Conservation (phyloP, 2,113 vertebrate species). For the Dermatemys mawii region DNA sequence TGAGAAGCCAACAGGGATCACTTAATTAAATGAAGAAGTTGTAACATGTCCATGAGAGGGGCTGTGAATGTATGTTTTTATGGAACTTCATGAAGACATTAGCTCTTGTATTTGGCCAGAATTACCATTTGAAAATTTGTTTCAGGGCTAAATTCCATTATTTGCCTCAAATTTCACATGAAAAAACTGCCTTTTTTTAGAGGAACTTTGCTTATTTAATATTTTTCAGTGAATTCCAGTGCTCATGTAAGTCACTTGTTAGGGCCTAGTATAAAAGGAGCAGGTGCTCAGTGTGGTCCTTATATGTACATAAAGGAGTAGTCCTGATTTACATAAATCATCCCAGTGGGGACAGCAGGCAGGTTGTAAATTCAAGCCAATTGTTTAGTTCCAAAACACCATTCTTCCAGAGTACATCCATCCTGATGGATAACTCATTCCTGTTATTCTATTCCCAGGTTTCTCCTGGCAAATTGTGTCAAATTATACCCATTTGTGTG, state of each 20-base stretch:
- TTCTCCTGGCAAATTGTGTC: not conserved
- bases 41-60: not conserved
- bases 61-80: not conserved
- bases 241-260: not conserved
- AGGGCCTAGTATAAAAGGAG: not conserved
- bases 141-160: not conserved
- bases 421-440: not conserved
- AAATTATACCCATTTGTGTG: fast-evolving
- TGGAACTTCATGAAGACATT: not conserved
- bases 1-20: not conserved
- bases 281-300: not conserved
- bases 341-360: not conserved
- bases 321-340: not conserved
- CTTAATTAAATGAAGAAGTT: not conserved
- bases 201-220: not conserved
- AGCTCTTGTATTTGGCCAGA: not conserved
- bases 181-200: not conserved
- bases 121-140: not conserved
- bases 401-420: not conserved
- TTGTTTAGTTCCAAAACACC: not conserved
- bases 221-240: not conserved
- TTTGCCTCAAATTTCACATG: not conserved
- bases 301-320: not conserved
- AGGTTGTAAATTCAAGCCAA: not conserved
- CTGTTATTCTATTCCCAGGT: not conserved